A percentile compares a stretch with the other conserved stretches of the same genome.
These are phyloP conservation scores for Acrobasis consociella DNA, from an alignment of 2,888 invertebrate species.

Conservation along the genomic window DNA sequence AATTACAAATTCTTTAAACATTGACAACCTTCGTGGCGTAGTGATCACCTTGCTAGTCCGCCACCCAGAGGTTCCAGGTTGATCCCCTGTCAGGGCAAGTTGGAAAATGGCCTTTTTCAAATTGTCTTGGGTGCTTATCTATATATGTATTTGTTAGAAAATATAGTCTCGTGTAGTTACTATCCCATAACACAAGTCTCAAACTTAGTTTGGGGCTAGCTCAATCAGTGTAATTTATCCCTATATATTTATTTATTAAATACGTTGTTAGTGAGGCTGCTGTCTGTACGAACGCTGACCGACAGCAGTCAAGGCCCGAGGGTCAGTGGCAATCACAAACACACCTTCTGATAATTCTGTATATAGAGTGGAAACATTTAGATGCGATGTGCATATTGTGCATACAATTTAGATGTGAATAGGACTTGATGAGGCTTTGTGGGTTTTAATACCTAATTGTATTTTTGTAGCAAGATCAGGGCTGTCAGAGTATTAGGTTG, in stretches of 20 bases:
- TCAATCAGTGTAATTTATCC: too few species aligned
- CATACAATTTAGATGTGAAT: neutral
- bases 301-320: constrained; percentile 16
- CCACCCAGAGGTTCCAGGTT: too few species aligned
- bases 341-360: constrained; percentile 1
- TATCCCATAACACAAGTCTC: too few species aligned
- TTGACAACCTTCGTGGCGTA: too few species aligned
- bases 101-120: too few species aligned
- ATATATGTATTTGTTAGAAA: too few species aligned
- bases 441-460: neutral
- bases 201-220: too few species aligned
- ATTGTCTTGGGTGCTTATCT: too few species aligned
- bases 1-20: neutral
- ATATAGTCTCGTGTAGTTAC: too few species aligned
- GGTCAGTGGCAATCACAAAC: constrained; percentile 15
- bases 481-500: neutral
- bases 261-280: neutral
- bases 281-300: constrained; percentile 5
- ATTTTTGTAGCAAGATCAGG: neutral
- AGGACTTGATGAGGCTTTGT: constrained; percentile 2
- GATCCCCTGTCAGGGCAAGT: too few species aligned
- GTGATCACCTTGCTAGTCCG: too few species aligned
- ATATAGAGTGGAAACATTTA: constrained; percentile 11
- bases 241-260: too few species aligned
- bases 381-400: neutral